A percentile compares a stretch with the other conserved stretches of the same genome.
Conservation (phyloP, 2,113 vertebrate genomes). For the Podilymbus podiceps region DNA sequence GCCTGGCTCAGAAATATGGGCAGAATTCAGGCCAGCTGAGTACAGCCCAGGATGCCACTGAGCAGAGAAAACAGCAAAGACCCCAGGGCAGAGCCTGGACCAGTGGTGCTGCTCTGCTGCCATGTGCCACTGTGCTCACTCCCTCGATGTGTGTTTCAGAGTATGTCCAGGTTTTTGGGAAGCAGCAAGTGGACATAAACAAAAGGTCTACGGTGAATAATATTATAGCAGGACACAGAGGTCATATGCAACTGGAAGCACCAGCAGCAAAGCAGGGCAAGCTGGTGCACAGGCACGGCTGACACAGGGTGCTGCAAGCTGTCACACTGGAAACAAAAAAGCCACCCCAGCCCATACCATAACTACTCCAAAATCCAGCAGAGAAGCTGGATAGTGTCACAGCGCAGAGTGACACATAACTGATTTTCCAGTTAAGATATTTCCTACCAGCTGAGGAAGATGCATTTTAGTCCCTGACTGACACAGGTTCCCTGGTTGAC, state of each 20-base stretch:
- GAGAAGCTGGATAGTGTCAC: neutral
- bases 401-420: neutral
- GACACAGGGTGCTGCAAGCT: neutral
- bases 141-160: neutral
- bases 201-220: neutral
- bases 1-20: neutral
- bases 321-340: neutral
- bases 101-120: neutral
- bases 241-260: neutral
- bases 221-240: neutral
- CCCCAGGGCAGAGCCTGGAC: neutral
- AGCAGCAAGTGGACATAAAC: neutral
- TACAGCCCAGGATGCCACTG: neutral
- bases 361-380: neutral
- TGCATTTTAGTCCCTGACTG: neutral
- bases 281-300: neutral
- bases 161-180: neutral
- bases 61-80: neutral
- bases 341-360: neutral
- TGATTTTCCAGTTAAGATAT: neutral
- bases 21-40: neutral
- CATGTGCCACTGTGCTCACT: rapidly evolving
- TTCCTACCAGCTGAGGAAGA: neutral
- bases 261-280: neutral
- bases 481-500: neutral